Evolutionary conservation across 1,140 invertebrate genomes (phyloP).

Genomic region (Tenebrio molitor): DNA sequence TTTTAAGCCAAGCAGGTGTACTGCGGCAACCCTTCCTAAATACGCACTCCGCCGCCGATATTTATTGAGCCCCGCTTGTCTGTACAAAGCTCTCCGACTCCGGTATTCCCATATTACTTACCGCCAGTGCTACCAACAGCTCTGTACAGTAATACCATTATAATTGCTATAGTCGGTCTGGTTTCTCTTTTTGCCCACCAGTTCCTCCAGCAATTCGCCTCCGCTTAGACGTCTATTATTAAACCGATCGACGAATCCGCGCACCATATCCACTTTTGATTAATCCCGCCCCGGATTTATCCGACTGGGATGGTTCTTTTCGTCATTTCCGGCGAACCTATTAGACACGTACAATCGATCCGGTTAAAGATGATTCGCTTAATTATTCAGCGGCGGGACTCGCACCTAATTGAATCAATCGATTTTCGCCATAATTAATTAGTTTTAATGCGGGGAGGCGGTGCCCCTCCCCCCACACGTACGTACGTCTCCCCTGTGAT

Average conservation of each 20-base stretch:
- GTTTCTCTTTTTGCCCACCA: not conserved
- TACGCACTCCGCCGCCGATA: conserved; percentile 14
- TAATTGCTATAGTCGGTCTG: conserved; percentile 6
- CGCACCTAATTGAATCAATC: not conserved
- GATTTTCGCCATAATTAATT: not conserved
- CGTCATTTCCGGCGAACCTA: too few relatives aligned
- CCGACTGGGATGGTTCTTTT: too few relatives aligned
- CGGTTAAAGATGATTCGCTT: not conserved
- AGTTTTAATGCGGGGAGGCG: not conserved
- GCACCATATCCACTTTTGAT: not conserved
- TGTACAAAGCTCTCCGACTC: conserved; percentile 9
- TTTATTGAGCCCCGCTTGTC: conserved; percentile 24
- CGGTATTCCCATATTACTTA: conserved; percentile 12
- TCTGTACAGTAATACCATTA: conserved; percentile 6
- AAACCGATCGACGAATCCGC: not conserved
- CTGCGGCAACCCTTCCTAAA: not conserved
- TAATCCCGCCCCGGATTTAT: not conserved
- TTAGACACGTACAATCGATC: not conserved
- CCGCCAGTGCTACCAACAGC: not conserved
- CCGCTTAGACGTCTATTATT: not conserved
- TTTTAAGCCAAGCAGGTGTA: conserved; percentile 39
- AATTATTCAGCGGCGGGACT: not conserved
- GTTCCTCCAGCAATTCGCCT: not conserved
- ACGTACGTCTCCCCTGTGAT: too few relatives aligned
- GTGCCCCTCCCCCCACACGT: too few relatives aligned